Conservation (phyloP, 2,113 vertebrate genomes). For the Phocoena phocoena region DNA sequence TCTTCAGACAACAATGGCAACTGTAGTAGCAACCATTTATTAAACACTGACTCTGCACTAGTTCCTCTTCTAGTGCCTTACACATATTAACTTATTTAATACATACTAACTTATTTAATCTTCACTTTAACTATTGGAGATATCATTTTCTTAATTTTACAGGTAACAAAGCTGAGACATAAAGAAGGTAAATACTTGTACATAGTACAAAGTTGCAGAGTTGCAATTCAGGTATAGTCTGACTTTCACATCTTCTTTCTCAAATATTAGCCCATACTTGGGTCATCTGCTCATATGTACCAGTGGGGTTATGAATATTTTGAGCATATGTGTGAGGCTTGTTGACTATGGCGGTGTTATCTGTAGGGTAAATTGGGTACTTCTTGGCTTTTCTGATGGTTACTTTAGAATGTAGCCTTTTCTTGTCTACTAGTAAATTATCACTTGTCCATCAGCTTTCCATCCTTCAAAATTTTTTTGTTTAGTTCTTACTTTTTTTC, state of each 20-base stretch:
- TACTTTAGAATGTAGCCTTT: not conserved
- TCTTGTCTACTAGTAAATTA: not conserved
- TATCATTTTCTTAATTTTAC: not conserved
- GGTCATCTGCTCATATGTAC: not conserved
- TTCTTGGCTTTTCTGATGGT: not conserved
- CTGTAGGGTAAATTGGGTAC: not conserved
- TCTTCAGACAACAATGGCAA: not conserved
- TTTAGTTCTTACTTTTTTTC: not conserved
- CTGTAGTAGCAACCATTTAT: not conserved
- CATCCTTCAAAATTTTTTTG: not conserved
- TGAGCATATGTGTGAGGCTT: not conserved
- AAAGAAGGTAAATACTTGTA: not conserved
- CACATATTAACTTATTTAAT: not conserved
- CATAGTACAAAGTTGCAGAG: not conserved
- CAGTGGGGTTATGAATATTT: not conserved
- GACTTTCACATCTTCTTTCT: not conserved
- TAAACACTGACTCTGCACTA: not conserved
- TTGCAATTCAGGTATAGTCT: not conserved
- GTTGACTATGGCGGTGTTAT: not conserved
- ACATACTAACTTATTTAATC: not conserved
- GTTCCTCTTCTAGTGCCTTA: not conserved
- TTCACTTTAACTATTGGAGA: not conserved
- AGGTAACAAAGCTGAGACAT: not conserved
- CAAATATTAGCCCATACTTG: not conserved
- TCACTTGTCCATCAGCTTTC: not conserved